Evolutionary conservation across 2,113 vertebrate species (phyloP).

Genomic region (Ophthalmolycus amberensis): DNA sequence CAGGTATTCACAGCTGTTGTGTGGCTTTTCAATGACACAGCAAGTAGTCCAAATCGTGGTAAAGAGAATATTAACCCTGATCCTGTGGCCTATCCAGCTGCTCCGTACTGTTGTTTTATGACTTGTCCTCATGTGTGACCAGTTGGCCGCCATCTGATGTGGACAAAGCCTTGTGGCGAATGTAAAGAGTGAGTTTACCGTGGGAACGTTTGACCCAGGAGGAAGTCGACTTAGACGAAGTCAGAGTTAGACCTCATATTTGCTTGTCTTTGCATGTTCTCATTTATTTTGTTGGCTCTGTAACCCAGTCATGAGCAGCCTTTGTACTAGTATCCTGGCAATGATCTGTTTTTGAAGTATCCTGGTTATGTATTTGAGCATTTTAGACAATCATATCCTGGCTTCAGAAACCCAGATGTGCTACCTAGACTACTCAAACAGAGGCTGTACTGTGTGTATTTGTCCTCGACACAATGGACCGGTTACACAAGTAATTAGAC

Average conservation of each 20-base stretch:
- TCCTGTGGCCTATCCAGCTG: slow-evolving; percentile 15
- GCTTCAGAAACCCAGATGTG: slow-evolving; percentile 28
- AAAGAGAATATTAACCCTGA: slow-evolving; percentile 36
- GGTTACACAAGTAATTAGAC: neutral
- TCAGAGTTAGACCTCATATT: slow-evolving; percentile 8
- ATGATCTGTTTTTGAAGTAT: slow-evolving; percentile 13
- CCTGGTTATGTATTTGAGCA: slow-evolving; percentile 14
- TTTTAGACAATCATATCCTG: slow-evolving; percentile 9
- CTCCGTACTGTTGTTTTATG: slow-evolving; percentile 54
- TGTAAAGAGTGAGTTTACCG: slow-evolving; percentile 19
- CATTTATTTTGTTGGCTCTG: neutral
- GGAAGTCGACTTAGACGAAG: neutral
- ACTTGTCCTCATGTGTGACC: slow-evolving; percentile 40
- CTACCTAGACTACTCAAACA: neutral
- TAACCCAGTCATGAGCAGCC: neutral
- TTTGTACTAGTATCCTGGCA: neutral
- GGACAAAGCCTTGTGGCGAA: slow-evolving; percentile 34
- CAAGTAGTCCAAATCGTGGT: slow-evolving; percentile 3
- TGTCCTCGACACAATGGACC: neutral
- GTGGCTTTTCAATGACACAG: neutral
- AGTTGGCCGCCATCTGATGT: slow-evolving; percentile 55
- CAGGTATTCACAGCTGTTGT: slow-evolving; percentile 28
- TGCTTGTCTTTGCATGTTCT: neutral
- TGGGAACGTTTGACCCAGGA: slow-evolving; percentile 15
- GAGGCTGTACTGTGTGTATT: neutral